Evolutionary conservation across 2,888 invertebrate genomes (phyloP).

Genomic region (Bembecia ichneumoniformis): DNA sequence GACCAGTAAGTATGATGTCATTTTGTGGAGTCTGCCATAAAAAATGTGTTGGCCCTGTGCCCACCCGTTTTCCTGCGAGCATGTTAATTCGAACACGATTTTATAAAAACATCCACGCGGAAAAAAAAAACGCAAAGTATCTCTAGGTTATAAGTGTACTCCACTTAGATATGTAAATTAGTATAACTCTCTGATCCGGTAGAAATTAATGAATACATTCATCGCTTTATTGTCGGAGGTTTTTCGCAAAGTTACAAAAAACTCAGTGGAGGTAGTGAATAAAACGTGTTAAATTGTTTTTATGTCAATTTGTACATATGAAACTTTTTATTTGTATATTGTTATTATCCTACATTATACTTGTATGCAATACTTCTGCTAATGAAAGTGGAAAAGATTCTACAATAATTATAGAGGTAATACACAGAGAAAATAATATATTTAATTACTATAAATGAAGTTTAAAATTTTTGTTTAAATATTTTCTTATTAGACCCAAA

Average conservation of each 20-base stretch:
- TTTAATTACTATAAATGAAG: too few species aligned
- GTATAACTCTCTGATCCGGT: slow-evolving; percentile 10
- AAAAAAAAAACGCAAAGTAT: slow-evolving; percentile 41
- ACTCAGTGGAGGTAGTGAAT: neutral
- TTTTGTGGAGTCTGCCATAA: slow-evolving; percentile 54
- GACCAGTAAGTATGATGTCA: slow-evolving; percentile 70
- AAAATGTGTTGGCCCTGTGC: slow-evolving; percentile 69
- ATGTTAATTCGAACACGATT: slow-evolving; percentile 46
- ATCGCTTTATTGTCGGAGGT: neutral
- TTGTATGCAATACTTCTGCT: neutral
- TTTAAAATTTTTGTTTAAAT: too few species aligned
- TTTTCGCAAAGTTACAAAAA: neutral
- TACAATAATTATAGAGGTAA: too few species aligned
- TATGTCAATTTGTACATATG: neutral
- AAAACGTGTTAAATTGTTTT: neutral
- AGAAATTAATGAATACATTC: neutral
- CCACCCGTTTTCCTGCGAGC: slow-evolving; percentile 64
- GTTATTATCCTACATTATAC: neutral
- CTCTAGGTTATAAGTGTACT: slow-evolving; percentile 50
- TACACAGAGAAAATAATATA: too few species aligned
- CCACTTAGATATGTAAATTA: slow-evolving; percentile 40
- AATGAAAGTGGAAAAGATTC: too few species aligned
- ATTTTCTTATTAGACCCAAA: too few species aligned
- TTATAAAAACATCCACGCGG: slow-evolving; percentile 49
- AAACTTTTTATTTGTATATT: neutral